These are phyloP conservation scores for Zonotrichia albicollis DNA, from an alignment of 2,797 vertebrate species.

Conservation along the genomic window DNA sequence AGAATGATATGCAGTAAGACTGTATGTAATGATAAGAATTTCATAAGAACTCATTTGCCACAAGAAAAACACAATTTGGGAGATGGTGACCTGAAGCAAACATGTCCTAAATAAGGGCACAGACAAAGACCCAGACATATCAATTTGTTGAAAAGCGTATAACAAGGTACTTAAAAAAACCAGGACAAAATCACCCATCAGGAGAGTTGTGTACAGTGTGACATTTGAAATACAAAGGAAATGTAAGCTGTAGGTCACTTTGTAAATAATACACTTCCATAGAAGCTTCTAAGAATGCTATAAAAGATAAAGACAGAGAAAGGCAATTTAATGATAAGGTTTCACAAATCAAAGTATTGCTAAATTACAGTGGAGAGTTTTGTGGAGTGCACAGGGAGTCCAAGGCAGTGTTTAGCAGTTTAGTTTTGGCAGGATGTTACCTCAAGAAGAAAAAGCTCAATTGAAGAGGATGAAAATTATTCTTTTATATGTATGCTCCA, in stretches of 20 bases:
- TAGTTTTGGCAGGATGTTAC: neutral
- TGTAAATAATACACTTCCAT: neutral
- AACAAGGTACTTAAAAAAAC: neutral
- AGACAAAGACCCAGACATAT: neutral
- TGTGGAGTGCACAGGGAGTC: neutral
- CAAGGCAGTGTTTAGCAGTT: neutral
- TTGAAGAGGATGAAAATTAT: neutral
- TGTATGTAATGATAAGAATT: neutral
- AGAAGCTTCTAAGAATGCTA: neutral
- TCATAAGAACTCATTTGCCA: neutral
- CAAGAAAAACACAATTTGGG: neutral
- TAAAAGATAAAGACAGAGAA: neutral
- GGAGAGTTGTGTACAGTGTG: neutral
- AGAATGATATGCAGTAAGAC: neutral
- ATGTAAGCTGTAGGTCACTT: neutral
- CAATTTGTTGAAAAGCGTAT: neutral
- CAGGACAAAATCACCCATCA: neutral
- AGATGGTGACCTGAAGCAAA: neutral
- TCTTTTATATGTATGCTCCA: neutral
- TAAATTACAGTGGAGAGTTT: slow-evolving; percentile 9
- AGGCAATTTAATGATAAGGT: slow-evolving; percentile 8
- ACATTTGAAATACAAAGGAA: neutral
- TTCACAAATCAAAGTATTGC: neutral
- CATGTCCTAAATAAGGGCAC: neutral
- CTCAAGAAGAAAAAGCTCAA: neutral